Conservation (phyloP, 2,113 vertebrate genomes). For the Zapus hudsonius region DNA sequence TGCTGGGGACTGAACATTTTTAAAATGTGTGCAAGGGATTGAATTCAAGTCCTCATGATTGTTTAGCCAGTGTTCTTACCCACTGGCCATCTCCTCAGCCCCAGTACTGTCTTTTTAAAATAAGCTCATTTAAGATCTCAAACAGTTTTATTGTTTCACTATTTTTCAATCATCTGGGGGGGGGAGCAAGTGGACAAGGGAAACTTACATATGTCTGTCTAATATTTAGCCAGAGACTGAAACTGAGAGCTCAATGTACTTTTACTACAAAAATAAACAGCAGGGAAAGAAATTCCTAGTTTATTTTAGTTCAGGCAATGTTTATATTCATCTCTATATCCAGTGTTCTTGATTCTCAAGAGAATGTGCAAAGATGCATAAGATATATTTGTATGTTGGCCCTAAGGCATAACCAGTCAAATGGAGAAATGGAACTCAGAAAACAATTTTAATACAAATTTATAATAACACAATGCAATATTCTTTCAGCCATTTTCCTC, state of each 20-base stretch:
- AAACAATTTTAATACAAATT: neutral
- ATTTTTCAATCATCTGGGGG: neutral
- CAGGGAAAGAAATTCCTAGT: neutral
- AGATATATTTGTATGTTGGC: neutral
- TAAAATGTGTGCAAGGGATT: too few species aligned
- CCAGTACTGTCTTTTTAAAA: too few species aligned
- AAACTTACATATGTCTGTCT: neutral
- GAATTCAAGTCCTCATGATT: too few species aligned
- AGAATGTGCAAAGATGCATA: neutral
- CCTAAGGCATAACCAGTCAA: neutral
- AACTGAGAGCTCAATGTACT: neutral
- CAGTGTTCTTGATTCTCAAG: neutral
- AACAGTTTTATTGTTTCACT: neutral
- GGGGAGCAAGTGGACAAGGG: neutral
- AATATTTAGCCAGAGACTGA: neutral
- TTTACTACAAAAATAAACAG: neutral
- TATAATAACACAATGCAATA: conserved; percentile 22
- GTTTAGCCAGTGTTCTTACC: too few species aligned
- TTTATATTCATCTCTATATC: neutral
- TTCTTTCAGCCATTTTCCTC: neutral
- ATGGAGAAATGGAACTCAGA: neutral
- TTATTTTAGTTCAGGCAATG: neutral
- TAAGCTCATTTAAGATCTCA: neutral
- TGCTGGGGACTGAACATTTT: too few species aligned
- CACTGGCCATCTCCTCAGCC: too few species aligned